phyloP scores from a whole-genome alignment of 2,797 vertebrate genomes.

The Micromesistius poutassou region DNA sequence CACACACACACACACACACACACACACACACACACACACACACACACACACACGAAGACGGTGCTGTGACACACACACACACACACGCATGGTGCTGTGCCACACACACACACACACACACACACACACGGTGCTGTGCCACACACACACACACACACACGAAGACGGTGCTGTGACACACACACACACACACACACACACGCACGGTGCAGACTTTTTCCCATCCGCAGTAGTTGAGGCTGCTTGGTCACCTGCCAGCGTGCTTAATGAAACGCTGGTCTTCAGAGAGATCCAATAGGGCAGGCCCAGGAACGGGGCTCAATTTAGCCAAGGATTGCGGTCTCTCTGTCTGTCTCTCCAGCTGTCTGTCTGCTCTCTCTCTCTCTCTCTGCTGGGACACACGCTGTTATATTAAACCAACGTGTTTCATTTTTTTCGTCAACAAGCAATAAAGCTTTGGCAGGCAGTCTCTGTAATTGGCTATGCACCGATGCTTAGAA shows the following conservation, averaged over 20 bases:
- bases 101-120: background rate
- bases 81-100: no score
- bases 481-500: slow-evolving; percentile 59
- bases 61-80: no score
- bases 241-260: background rate
- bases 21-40: slow-evolving; percentile 3
- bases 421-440: slow-evolving; percentile 53
- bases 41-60: background rate
- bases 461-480: slow-evolving; percentile 63
- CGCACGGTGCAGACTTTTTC: background rate
- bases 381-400: background rate
- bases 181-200: no score
- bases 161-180: no score
- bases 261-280: background rate
- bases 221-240: background rate
- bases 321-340: background rate
- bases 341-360: no score
- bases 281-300: background rate
- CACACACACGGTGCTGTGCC: background rate
- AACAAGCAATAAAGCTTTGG: slow-evolving; percentile 49
- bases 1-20: background rate
- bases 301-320: background rate
- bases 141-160: no score
- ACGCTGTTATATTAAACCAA: background rate
- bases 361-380: background rate